Evolutionary conservation across 1,140 invertebrate genomes (phyloP), one percentile per base, ranked within the genome.

Genomic region (Galleria mellonella): DNA sequence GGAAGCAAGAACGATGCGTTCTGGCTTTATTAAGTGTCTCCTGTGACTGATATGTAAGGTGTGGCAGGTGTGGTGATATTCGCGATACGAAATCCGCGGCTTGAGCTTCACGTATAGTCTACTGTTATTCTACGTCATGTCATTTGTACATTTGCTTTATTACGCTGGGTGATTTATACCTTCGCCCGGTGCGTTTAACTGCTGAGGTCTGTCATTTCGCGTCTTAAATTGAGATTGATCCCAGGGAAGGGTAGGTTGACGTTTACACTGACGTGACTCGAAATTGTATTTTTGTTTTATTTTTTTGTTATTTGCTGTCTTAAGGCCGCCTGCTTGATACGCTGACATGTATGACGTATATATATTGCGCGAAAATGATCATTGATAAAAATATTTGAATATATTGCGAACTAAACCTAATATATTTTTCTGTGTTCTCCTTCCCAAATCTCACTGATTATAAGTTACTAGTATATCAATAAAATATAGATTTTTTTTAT

Each of bases 171-270:
- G 78, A 79, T 83, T 83, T 83, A 83, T 79, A 66, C 51, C 52
- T 62, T 52, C 54, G 57, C 68, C 78, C 67, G 75, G 73, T 79
- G 73, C 60, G 73, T 76, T 74, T 78, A 83, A 79, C 75, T 71
- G 68, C 65, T 70, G 53, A 64, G 62, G 55, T 71, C 68, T 76
- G 75, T 76, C 76, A 76, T 79, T 78, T 75, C 68, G 61, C 62
- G 66, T 72, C 72, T 79, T 70, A 83, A 83, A 83, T 83, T 83
- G 78, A 83, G 78, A 83, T 83, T 74, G 75, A 83, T 83, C 72
- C 65, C 49, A 47, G 51, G 50, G 55, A 57, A 57, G 54, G 46
- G 52, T 44, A 45, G 55, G 47, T 49, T 72, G 65, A 68, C 59
- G 58, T 59, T 23, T 23, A 48, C 60, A 55, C 53, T 53, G 59